Percentiles rank a stretch among this genome's conserved stretches.
Conservation (phyloP, 2,113 vertebrate genomes). For the Patagioenas fasciata region DNA sequence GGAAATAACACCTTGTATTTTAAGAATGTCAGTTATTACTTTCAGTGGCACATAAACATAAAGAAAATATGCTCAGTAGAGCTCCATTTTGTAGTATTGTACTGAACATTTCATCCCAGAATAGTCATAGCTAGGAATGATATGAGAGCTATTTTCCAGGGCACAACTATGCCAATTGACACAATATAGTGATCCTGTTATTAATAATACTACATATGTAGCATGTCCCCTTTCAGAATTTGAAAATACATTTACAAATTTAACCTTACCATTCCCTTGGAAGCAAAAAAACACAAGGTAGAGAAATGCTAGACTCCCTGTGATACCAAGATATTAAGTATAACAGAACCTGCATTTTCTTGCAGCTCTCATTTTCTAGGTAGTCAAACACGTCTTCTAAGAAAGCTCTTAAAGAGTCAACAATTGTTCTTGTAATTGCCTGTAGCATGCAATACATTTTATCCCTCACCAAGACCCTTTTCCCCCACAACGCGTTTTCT, state of each 20-base stretch:
- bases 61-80: slow-evolving; percentile 5
- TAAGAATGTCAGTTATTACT: not conserved
- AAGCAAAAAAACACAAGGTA: not conserved
- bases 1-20: not conserved
- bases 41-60: not conserved
- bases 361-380: not conserved
- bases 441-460: not conserved
- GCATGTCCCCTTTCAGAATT: not conserved
- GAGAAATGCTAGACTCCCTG: not conserved
- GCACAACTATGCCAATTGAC: not conserved
- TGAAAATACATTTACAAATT: not conserved
- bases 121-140: slow-evolving; percentile 7
- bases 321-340: not conserved
- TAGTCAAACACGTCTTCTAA: not conserved
- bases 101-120: slow-evolving; percentile 2
- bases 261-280: not conserved
- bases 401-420: not conserved
- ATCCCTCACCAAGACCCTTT: not conserved
- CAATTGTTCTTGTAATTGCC: not conserved
- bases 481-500: not conserved
- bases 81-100: not conserved
- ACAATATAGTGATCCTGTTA: not conserved
- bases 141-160: slow-evolving; percentile 10
- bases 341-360: not conserved
- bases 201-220: not conserved